Conservation (phyloP, 1,140 invertebrate species). For the Zaprionus camerounensis region DNA sequence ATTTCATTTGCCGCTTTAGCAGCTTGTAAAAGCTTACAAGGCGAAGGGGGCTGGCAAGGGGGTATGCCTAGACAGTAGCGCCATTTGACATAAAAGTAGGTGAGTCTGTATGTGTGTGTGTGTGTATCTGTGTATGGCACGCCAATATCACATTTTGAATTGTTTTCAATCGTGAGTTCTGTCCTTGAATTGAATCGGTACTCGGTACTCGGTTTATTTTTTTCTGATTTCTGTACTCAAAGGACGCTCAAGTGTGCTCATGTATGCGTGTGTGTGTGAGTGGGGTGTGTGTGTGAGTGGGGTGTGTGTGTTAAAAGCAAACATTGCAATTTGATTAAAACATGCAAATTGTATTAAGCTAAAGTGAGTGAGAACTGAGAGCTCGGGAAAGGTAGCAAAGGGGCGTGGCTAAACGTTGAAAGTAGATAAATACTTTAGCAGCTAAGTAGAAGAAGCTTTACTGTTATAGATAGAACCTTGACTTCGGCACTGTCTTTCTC, state of each 20-base stretch:
- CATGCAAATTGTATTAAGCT: conserved; percentile 61
- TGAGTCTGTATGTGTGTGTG: conserved; percentile 19
- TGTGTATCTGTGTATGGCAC: conserved; percentile 24
- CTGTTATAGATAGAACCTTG: background rate
- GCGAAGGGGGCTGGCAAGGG: background rate
- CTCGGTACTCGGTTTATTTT: conserved; percentile 34
- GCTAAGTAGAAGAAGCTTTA: too few relatives aligned
- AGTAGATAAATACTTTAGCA: background rate
- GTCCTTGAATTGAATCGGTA: conserved; percentile 55
- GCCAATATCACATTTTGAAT: conserved; percentile 66
- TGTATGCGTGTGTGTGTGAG: conserved; percentile 5
- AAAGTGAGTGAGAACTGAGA: background rate
- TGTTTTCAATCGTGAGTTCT: conserved; percentile 60
- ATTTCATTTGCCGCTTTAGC: conserved; percentile 53
- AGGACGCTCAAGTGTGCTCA: background rate
- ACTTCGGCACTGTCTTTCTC: background rate
- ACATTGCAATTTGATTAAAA: conserved; percentile 68
- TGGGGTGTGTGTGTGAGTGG: conserved; percentile 11
- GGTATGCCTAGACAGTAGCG: background rate
- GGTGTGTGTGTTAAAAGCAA: conserved; percentile 35
- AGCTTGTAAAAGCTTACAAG: background rate
- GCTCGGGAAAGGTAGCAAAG: background rate
- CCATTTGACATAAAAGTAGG: background rate
- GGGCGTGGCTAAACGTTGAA: background rate
- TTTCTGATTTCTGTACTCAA: conserved; percentile 30